Conservation (phyloP, 2,797 vertebrate genomes). For the Parauchenoglanis ngamensis region DNA sequence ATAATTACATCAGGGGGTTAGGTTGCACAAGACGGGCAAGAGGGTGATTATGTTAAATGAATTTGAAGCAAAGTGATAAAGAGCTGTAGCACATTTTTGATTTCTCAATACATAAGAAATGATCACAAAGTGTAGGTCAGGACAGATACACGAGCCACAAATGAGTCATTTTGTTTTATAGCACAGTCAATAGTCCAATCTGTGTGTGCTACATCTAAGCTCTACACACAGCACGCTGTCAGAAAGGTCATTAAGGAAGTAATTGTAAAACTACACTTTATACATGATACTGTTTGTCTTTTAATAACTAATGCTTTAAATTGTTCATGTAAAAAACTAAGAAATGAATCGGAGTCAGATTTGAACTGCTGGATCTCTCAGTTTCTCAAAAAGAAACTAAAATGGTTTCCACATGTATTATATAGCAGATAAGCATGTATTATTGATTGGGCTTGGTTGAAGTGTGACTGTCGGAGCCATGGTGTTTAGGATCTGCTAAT, state of each 20-base stretch:
- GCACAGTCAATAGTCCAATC: not conserved
- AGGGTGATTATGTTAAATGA: conserved; percentile 34
- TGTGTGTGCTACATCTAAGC: not conserved
- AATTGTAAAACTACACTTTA: not conserved
- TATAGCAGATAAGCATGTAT: conserved; percentile 49
- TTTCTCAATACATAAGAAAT: not conserved
- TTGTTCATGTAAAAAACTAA: not conserved
- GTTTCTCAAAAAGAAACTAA: not conserved
- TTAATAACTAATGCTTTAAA: not conserved
- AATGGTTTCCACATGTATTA: conserved; percentile 46
- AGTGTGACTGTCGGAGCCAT: conserved; percentile 22
- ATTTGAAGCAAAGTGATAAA: conserved; percentile 21
- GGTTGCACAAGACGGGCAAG: conserved; percentile 32
- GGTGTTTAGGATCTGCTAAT: conserved; percentile 32
- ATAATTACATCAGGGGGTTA: conserved; percentile 53
- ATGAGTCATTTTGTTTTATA: not conserved
- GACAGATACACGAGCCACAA: not conserved
- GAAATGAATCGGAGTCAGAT: not conserved
- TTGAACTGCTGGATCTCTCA: not conserved
- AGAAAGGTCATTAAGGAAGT: not conserved
- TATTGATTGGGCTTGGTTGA: conserved; percentile 50
- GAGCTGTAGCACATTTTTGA: conserved; percentile 1
- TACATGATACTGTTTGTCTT: not conserved
- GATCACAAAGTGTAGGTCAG: not conserved
- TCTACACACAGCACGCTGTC: not conserved